Evolutionary conservation across 2,888 invertebrate genomes (phyloP).

Genomic region (Dasypogon diadema): DNA sequence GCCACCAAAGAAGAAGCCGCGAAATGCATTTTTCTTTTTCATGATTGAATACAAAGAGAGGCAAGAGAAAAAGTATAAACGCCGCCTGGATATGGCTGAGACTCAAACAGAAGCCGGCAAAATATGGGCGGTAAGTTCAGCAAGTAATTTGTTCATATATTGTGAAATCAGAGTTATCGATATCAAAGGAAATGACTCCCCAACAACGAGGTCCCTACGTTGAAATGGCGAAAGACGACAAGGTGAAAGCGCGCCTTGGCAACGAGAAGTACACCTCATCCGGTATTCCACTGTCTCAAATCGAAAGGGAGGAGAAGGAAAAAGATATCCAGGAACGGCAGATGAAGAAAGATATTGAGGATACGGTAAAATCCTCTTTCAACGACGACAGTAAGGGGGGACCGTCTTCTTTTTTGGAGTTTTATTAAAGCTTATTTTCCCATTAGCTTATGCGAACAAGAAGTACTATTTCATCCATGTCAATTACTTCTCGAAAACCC

Average conservation of each 20-base stretch:
- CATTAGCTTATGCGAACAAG: slow-evolving; percentile 61
- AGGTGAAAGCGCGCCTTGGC: slow-evolving; percentile 4
- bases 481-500: slow-evolving; percentile 64
- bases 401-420: too few species aligned
- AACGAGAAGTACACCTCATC: slow-evolving; percentile 60
- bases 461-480: slow-evolving; percentile 63
- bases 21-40: slow-evolving; percentile 33
- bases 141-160: too few species aligned
- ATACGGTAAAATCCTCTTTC: slow-evolving; percentile 59
- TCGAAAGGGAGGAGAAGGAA: slow-evolving; percentile 59
- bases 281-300: slow-evolving; percentile 59
- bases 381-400: slow-evolving; percentile 59
- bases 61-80: slow-evolving; percentile 1
- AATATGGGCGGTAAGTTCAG: slow-evolving; percentile 61
- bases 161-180: too few species aligned
- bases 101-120: slow-evolving; percentile 61
- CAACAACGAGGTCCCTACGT: slow-evolving; percentile 62
- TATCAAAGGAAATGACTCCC: slow-evolving; percentile 57
- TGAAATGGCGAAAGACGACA: slow-evolving; percentile 59
- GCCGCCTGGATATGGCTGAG: slow-evolving; percentile 54
- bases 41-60: slow-evolving; percentile 12
- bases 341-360: slow-evolving; percentile 63
- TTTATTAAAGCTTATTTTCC: not conserved
- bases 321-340: slow-evolving; percentile 56
- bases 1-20: slow-evolving; percentile 27